Base-by-base conservation (phyloP, 2,113 vertebrate genomes). In the Gila orcuttii region DNA sequence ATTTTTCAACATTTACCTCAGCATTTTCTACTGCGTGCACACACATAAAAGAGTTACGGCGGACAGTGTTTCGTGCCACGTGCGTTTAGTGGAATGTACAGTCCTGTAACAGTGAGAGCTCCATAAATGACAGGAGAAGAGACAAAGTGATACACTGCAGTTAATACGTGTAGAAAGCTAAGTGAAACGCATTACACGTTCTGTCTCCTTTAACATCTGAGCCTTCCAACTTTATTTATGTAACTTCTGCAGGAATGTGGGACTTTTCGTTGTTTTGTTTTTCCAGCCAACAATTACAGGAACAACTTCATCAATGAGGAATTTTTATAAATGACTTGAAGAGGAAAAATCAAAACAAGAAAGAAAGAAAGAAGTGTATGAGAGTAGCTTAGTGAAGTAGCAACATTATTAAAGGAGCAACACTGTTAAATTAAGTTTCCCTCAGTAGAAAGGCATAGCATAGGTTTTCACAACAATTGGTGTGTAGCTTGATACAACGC, bases 301-400 rank as follows among this genome's bases (percentile, higher is more conserved):
- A 92, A 93, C 88, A 90, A 88, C 90, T 93, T 93, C 88, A 92
- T 91, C 88, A 87, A 79, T 74, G 25, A 91, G 87, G 86, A 92
- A 92, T 92, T 91, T 92, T 90, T 31, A 2, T 76, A 75, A 85
- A 89, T 81, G 19, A 82, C 86, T 74, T 80, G 33, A 71, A 60
- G 21, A 21, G 57, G 19, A 80, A 8, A 36, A 60, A 42, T 36
- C 17, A 5, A 42, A 31, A 21, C 50, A 9, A 74, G 17, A 57
- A n/a, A 15, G 21, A 21, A 47, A 39, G 39, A 60, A 52, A 74
- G 17, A 57, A n/a, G 28, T 28, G 28, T 28, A 28, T 28, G 1
- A 28, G 28, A 74, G 17, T 21, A 33, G 28, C 75, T 55, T 77
- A 52, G 25, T 75, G 12, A 55, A 52, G 6, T 55, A 33, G 25